These are phyloP conservation scores for Pseudomyrmex cubaensis DNA, from an alignment of 1,140 invertebrate genomes.

Conservation along the genomic window DNA sequence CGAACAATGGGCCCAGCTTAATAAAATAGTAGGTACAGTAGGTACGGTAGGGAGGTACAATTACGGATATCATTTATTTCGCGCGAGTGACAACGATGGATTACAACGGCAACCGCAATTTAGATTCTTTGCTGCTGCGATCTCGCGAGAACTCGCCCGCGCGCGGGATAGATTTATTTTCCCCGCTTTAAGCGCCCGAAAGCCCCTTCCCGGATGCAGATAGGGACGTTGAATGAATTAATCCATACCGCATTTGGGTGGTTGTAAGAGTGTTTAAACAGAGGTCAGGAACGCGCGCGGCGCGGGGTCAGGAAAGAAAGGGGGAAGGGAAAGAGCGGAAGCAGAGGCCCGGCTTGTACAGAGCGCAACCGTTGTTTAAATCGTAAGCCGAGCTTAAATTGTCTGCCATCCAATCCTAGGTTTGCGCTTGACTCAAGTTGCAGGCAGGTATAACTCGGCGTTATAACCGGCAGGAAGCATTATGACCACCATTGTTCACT, in stretches of 20 bases:
- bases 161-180: constrained; percentile 60
- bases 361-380: constrained; percentile 59
- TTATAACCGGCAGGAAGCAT: constrained; percentile 65
- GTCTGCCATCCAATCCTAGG: constrained; percentile 61
- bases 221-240: constrained; percentile 62
- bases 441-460: constrained; percentile 58
- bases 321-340: background rate
- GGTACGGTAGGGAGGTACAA: constrained; percentile 15
- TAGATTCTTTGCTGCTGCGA: constrained; percentile 59
- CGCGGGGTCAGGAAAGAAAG: no score
- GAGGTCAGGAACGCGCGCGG: background rate
- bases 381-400: constrained; percentile 61
- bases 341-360: constrained; percentile 52
- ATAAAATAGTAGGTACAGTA: constrained; percentile 44
- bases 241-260: constrained; percentile 59
- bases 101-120: constrained; percentile 61
- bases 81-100: constrained; percentile 57
- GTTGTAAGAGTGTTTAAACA: constrained; percentile 61
- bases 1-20: constrained; percentile 52
- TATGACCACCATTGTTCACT: constrained; percentile 63
- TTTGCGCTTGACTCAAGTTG: constrained; percentile 63
- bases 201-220: constrained; percentile 58
- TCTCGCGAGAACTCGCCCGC: constrained; percentile 46
- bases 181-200: constrained; percentile 55
- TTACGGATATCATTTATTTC: constrained; percentile 62